Evolutionary conservation across 2,888 invertebrate genomes (phyloP).

Genomic region (Aromia moschata): DNA sequence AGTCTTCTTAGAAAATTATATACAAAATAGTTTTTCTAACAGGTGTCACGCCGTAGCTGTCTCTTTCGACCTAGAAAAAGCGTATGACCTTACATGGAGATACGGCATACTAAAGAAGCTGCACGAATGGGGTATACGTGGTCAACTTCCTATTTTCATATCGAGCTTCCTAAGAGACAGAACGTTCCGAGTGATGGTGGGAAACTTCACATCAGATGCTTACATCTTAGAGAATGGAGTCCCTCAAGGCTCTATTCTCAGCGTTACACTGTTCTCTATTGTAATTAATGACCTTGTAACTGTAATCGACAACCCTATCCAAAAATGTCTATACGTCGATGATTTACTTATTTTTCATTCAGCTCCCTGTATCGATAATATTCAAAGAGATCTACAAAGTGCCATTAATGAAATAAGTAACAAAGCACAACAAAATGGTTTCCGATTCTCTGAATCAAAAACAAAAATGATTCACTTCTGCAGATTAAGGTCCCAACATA

Average conservation of each 20-base stretch:
- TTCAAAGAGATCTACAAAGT: not conserved
- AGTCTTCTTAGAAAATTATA: not conserved
- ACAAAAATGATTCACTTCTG: not conserved
- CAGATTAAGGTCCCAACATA: not conserved
- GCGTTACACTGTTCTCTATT: constrained; percentile 29
- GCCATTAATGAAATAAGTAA: not conserved
- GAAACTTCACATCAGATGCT: no score
- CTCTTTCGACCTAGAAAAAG: constrained; percentile 2
- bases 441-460: no score
- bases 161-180: constrained; percentile 4
- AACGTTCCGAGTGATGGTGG: no score
- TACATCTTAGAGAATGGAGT: no score
- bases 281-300: constrained; percentile 28
- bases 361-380: not conserved
- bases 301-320: not conserved
- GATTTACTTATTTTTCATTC: not conserved
- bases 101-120: constrained; percentile 29
- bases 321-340: constrained; percentile 6
- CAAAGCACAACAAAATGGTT: not conserved
- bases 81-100: constrained; percentile 23
- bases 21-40: not conserved
- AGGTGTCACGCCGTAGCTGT: not conserved
- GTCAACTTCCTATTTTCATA: constrained; percentile 25
- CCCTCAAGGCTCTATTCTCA: constrained; percentile 36
- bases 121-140: constrained; percentile 29